Evolutionary conservation across 2,797 vertebrate species (phyloP).

Genomic region (Labeo calbasu): DNA sequence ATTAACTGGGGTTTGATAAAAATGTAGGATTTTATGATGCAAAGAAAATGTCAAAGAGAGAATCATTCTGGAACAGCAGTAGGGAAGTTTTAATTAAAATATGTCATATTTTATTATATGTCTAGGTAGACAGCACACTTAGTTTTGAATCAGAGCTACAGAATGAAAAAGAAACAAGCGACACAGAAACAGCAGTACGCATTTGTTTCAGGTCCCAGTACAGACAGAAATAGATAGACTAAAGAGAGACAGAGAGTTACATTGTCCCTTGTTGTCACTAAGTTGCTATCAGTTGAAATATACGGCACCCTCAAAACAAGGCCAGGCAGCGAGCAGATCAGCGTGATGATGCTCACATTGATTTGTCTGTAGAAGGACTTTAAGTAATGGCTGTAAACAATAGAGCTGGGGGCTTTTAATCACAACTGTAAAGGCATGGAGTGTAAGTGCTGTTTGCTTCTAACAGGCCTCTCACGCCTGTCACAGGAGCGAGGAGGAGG

Average conservation of each 20-base stretch:
- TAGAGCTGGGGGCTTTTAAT: slow-evolving; percentile 43
- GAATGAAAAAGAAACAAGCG: neutral
- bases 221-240: neutral
- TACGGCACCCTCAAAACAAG: slow-evolving; percentile 13
- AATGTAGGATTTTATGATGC: neutral
- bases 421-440: slow-evolving; percentile 10
- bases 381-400: slow-evolving; percentile 42
- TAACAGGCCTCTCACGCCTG: slow-evolving; percentile 35
- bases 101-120: neutral
- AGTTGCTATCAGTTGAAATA: slow-evolving; percentile 22
- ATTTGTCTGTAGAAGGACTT: slow-evolving; percentile 45
- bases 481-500: slow-evolving; percentile 19
- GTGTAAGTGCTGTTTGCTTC: slow-evolving; percentile 34
- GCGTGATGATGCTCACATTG: slow-evolving; percentile 19
- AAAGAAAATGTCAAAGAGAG: neutral
- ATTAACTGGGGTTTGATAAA: neutral
- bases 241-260: neutral
- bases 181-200: neutral
- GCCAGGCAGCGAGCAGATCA: slow-evolving; percentile 30
- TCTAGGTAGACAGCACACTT: neutral
- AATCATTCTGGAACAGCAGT: neutral
- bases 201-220: neutral
- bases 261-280: slow-evolving; percentile 4
- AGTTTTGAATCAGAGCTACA: neutral
- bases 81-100: neutral